Base-by-base conservation (phyloP, 2,113 vertebrate genomes). In the Pelecanus crispus region DNA sequence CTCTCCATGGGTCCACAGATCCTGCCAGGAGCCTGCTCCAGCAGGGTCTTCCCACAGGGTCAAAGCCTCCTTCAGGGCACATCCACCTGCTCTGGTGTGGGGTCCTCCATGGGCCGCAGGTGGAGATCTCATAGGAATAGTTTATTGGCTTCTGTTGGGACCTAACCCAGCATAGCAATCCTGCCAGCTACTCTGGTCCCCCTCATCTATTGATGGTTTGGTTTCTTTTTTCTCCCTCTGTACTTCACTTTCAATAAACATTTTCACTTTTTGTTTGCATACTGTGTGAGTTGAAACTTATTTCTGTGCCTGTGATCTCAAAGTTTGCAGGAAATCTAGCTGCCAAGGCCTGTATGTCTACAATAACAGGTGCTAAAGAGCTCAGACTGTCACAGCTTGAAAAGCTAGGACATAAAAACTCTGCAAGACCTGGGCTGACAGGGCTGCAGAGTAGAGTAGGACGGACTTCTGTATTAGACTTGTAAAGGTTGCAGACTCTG, bases 211-310 rank as follows among this genome's bases (percentile, higher is more conserved):
- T 86, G 22, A 9, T 40, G 10, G 7, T 34, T 80, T 80, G 2
- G 10, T 74, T 81, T 75, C n/a, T 34, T 47, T 86, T 84, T 84
- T 72, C 40, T 75, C 15, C 5, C 13, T 73, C 26, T 81, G 10
- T 61, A 78, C 22, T 87, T 82, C 36, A 61, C 28, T 94, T 86
- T 68, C 49, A 82, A 61, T 49, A 65, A 71, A 66, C 55, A 62
- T 86, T 97, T 97, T 80, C 66, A 73, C 14, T 77, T 87, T 88
- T 79, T 90, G n/a, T 77, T 92, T 94, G 49, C 66, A 56, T 52
- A 94, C 66, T 82, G 11, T 31, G 56, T 0, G 0, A 92, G 31
- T 9, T 90, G 40, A 77, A 90, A 49, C 62, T 91, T 79, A 56
- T 75, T 92, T 90, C 82, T 90, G 34, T 53, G 70, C 7, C 53